Evolutionary conservation across 2,888 invertebrate genomes (phyloP), one percentile per base, ranked within the genome.

Genomic region (Heliconius sara): DNA sequence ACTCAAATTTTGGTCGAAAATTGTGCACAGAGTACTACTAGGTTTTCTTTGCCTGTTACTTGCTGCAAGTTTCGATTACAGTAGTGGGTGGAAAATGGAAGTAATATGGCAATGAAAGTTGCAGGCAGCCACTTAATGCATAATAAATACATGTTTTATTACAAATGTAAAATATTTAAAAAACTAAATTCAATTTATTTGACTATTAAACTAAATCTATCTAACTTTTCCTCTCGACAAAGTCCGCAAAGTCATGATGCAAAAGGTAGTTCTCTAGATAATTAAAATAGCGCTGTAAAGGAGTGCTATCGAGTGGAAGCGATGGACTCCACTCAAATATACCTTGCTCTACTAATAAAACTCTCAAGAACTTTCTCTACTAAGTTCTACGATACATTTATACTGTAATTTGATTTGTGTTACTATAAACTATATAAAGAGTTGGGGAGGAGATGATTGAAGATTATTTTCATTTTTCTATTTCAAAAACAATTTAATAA

Each of bases 281-380:
- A 66, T 66, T 72, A 72, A 78, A 72, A 78, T 78, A 52, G 77
- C 72, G 71, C 63, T 65, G 30, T 34, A 65, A 66, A 65, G 65
- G n/a, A 72, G 63, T 65, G 47, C 47, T 72, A 72, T 71, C 72
- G 52, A 72, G 60, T 78, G 60, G 71, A 78, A 78, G 72, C 72
- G 47, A 72, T 66, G 34, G 72, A 71, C 52, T 65, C 71, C 77
- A 72, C 65, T 78, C 72, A 65, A 72, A 72, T 72, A 65, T 65
- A 65, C 34, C 77, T 66, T 22, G 47, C 27, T 27, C 39, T 60
- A 16, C 66, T 73, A 73, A 73, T 73, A 63, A 77, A 77, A 71
- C 63, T 71, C 60, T 43, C 43, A 60, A 43, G 60, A 72, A 43
- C n/a, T 77, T 77, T 22, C n/a, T 30, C 25, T 57, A 39, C 34